Evolutionary conservation across 2,113 vertebrate genomes (phyloP).

Genomic region (Nothobranchius kuhntae): DNA sequence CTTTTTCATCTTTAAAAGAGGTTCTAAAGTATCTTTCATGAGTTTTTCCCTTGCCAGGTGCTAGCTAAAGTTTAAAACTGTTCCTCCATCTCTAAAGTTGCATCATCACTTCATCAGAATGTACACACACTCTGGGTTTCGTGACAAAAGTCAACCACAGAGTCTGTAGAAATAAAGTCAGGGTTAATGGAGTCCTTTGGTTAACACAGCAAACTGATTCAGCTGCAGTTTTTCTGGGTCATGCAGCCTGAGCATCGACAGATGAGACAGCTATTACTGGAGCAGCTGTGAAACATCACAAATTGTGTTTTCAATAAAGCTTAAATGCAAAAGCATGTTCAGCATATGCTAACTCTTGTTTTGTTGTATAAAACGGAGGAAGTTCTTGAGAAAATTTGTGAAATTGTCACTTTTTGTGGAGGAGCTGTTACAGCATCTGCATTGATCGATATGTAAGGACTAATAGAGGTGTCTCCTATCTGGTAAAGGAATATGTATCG

Average conservation of each 20-base stretch:
- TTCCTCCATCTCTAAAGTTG: too few species aligned
- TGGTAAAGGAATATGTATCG: too few species aligned
- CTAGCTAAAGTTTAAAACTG: too few species aligned
- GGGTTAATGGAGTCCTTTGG: background rate
- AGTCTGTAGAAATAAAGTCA: background rate
- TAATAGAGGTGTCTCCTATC: too few species aligned
- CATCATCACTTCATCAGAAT: too few species aligned
- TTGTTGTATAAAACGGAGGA: background rate
- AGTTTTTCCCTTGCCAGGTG: too few species aligned
- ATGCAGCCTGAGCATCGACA: background rate
- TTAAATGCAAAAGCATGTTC: too few species aligned
- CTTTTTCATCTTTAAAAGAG: too few species aligned
- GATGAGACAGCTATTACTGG: background rate
- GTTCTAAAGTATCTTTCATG: too few species aligned
- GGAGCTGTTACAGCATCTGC: too few species aligned
- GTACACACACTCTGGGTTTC: background rate
- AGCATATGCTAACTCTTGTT: background rate
- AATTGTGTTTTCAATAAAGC: conserved; percentile 2
- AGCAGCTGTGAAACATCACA: background rate
- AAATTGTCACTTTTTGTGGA: too few species aligned
- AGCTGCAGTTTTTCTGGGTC: conserved; percentile 29
- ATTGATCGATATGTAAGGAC: too few species aligned
- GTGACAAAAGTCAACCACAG: background rate
- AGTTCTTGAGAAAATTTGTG: background rate
- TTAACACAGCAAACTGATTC: background rate